phyloP scores from a whole-genome alignment of 2,113 vertebrate genomes.

The Aleadryas rufinucha region DNA sequence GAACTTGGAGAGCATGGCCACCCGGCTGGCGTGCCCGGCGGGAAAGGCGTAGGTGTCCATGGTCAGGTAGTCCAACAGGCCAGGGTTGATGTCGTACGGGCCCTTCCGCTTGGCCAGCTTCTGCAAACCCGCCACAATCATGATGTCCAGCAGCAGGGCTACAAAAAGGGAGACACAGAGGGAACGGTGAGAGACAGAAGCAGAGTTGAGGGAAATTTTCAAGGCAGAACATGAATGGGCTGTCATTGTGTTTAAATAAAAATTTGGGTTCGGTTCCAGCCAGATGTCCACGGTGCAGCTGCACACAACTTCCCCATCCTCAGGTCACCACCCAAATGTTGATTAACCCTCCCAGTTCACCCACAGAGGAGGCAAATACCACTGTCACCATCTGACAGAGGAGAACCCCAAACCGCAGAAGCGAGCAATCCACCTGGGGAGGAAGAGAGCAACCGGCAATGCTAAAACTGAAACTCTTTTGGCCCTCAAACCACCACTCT shows the following conservation, averaged over 20 bases:
- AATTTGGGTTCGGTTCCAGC: neutral
- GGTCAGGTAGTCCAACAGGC: constrained; percentile 87
- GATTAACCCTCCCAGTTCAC: neutral
- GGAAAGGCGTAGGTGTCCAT: constrained; percentile 96
- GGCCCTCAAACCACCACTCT: neutral
- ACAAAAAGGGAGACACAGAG: neutral
- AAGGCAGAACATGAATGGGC: neutral
- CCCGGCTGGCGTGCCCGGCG: constrained; percentile 89
- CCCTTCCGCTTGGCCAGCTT: constrained; percentile 88
- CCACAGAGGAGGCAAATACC: neutral
- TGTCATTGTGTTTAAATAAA: neutral
- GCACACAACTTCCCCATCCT: neutral
- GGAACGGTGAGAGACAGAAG: neutral
- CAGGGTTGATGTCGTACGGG: constrained; percentile 84
- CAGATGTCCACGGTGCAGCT: fast-evolving
- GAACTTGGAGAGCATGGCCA: constrained; percentile 94
- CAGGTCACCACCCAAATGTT: neutral
- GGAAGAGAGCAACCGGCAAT: neutral
- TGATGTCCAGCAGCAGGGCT: constrained; percentile 90
- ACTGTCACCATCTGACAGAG: neutral
- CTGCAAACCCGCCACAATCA: constrained; percentile 90
- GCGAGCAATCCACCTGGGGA: fast-evolving
- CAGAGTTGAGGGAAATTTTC: neutral
- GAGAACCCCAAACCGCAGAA: neutral
- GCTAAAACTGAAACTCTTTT: neutral